Percentiles rank a stretch among this genome's conserved stretches.
These are phyloP conservation scores for Eupithecia dodoneata DNA, from an alignment of 2,888 invertebrate genomes.

Conservation along the genomic window DNA sequence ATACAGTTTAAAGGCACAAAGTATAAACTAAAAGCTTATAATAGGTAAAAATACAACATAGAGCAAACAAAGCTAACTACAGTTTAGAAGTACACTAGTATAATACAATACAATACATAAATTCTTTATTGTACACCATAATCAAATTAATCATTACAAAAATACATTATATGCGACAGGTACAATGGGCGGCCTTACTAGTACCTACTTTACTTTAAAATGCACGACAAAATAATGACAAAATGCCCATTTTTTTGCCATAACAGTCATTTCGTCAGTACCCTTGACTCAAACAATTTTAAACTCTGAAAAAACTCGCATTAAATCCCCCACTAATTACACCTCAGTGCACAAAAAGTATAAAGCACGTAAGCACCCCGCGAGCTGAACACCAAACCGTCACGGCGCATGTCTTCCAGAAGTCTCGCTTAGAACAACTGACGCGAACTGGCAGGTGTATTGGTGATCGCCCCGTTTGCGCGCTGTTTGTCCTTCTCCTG, in stretches of 20 bases:
- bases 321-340: slow-evolving; percentile 36
- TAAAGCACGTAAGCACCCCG: slow-evolving; percentile 33
- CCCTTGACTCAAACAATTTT: slow-evolving; percentile 7
- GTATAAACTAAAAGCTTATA: no score
- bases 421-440: neutral
- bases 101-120: no score
- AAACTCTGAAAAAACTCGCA: slow-evolving; percentile 10
- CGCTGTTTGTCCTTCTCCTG: neutral
- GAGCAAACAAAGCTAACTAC: neutral
- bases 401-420: neutral
- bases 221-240: neutral
- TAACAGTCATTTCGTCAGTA: slow-evolving; percentile 7
- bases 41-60: no score
- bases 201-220: neutral
- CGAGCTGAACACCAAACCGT: slow-evolving; percentile 19
- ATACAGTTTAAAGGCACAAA: neutral
- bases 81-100: neutral
- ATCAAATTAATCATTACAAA: no score
- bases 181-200: no score
- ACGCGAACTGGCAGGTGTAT: neutral
- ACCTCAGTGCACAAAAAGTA: slow-evolving; percentile 41
- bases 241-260: neutral
- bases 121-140: no score
- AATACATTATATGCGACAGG: no score
- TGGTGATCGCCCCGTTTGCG: neutral